Percentiles rank a stretch among this genome's conserved stretches.
Conservation (phyloP, 1,140 invertebrate genomes). For the Leptopilina boulardi region DNA sequence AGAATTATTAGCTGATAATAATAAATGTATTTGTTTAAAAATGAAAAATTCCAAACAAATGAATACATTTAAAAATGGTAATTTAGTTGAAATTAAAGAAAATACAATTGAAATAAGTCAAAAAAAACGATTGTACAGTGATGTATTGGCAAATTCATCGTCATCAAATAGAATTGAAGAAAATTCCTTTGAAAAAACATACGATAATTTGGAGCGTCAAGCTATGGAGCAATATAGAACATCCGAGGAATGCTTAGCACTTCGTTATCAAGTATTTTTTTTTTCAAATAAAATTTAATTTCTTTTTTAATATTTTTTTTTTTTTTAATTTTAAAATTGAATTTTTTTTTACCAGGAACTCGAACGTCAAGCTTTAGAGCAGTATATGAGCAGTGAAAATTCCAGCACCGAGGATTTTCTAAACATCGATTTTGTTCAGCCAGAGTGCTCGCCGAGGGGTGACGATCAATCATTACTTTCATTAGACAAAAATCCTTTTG, state of each 20-base stretch:
- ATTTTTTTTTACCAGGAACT: slow-evolving; percentile 61
- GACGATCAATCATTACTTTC: not conserved
- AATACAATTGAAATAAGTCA: not conserved
- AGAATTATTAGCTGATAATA: not conserved
- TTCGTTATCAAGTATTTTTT: slow-evolving; percentile 66
- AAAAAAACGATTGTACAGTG: slow-evolving; percentile 62
- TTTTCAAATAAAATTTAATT: not conserved
- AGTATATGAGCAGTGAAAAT: slow-evolving; percentile 61
- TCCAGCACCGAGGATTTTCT: slow-evolving; percentile 33
- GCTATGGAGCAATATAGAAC: slow-evolving; percentile 71
- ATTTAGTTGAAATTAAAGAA: not conserved
- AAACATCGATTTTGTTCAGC: slow-evolving; percentile 34
- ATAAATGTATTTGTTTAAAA: slow-evolving; percentile 2
- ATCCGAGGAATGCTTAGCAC: slow-evolving; percentile 67
- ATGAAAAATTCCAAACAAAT: not conserved
- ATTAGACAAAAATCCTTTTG: slow-evolving; percentile 46
- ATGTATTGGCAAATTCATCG: slow-evolving; percentile 59
- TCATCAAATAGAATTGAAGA: slow-evolving; percentile 38
- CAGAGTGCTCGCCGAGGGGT: slow-evolving; percentile 6
- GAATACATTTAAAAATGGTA: not conserved
- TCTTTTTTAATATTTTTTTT: slow-evolving; percentile 4
- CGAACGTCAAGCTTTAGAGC: slow-evolving; percentile 68
- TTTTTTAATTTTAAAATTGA: not conserved
- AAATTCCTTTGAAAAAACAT: slow-evolving; percentile 60
- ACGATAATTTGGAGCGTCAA: slow-evolving; percentile 69